A percentile compares a stretch with the other conserved stretches of the same genome.
Evolutionary conservation across 1,140 invertebrate genomes (phyloP).

Genomic region (Gryon sp.): DNA sequence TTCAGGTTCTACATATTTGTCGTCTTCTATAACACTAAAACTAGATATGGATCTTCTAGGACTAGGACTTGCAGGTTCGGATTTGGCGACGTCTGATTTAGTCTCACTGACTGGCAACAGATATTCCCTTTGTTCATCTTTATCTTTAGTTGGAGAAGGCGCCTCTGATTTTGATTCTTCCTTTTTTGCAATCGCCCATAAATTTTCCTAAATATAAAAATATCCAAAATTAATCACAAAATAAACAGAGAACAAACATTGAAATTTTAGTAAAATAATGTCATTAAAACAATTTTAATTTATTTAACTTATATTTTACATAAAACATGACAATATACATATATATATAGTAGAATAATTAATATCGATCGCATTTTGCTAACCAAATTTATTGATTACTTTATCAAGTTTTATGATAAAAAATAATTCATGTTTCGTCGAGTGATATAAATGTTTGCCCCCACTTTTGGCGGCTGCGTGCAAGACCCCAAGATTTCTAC

Average conservation of each 20-base stretch:
- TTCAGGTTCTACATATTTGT: slow-evolving; percentile 25
- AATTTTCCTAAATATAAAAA: slow-evolving; percentile 59
- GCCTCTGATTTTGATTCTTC: slow-evolving; percentile 31
- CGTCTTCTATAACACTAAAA: slow-evolving; percentile 44
- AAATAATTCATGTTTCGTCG: slow-evolving; percentile 3
- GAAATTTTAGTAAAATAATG: too few relatives aligned
- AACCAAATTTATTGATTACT: slow-evolving; percentile 31
- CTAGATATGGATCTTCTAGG: slow-evolving; percentile 55
- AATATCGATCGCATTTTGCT: too few relatives aligned
- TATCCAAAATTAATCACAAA: too few relatives aligned
- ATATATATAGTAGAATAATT: too few relatives aligned
- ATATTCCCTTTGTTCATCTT: slow-evolving; percentile 12
- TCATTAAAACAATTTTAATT: background rate
- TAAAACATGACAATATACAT: too few relatives aligned
- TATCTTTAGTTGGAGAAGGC: slow-evolving; percentile 16
- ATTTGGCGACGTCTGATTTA: slow-evolving; percentile 46
- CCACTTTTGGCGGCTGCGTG: slow-evolving; percentile 39
- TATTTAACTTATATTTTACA: too few relatives aligned
- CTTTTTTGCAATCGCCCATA: slow-evolving; percentile 33
- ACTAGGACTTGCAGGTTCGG: slow-evolving; percentile 41
- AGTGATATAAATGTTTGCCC: slow-evolving; percentile 43
- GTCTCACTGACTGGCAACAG: slow-evolving; percentile 33
- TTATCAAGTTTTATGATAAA: slow-evolving; percentile 29
- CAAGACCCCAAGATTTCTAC: slow-evolving; percentile 28
- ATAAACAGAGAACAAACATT: too few relatives aligned